Conservation (phyloP, 1,140 invertebrate genomes). For the Macrostomum lignano region DNA sequence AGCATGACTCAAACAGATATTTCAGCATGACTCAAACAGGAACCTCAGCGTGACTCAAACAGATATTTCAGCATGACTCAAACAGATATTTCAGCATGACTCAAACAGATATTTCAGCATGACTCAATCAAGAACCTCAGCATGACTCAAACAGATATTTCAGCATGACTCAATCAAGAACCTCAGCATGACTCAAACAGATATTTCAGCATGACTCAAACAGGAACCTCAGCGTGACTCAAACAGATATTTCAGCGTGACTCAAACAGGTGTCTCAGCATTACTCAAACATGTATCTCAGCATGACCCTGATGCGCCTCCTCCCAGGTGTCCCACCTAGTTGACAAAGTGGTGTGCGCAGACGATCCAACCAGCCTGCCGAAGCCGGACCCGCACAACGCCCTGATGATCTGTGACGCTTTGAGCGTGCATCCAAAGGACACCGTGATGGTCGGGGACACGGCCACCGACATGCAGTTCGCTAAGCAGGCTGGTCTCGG, state of each 20-base stretch:
- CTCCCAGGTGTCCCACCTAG: not conserved
- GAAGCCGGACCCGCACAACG: constrained; percentile 29
- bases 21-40: no score
- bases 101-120: no score
- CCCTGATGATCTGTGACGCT: constrained; percentile 23
- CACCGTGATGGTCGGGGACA: constrained; percentile 30
- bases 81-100: no score
- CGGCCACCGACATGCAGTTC: constrained; percentile 10
- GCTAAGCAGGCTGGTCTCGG: constrained; percentile 21
- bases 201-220: not conserved
- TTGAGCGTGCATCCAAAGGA: constrained; percentile 22
- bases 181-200: not conserved
- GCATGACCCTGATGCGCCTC: not conserved
- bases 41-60: no score
- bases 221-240: not conserved
- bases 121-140: no score
- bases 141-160: not conserved
- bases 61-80: no score
- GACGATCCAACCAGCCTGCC: constrained; percentile 25
- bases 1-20: no score
- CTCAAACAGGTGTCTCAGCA: not conserved
- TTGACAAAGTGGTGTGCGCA: constrained; percentile 29
- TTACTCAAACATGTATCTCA: not conserved
- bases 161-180: not conserved
- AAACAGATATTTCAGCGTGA: not conserved